These are phyloP conservation scores for Semicossyphus pulcher DNA, from an alignment of 2,113 vertebrate species.

Conservation along the genomic window DNA sequence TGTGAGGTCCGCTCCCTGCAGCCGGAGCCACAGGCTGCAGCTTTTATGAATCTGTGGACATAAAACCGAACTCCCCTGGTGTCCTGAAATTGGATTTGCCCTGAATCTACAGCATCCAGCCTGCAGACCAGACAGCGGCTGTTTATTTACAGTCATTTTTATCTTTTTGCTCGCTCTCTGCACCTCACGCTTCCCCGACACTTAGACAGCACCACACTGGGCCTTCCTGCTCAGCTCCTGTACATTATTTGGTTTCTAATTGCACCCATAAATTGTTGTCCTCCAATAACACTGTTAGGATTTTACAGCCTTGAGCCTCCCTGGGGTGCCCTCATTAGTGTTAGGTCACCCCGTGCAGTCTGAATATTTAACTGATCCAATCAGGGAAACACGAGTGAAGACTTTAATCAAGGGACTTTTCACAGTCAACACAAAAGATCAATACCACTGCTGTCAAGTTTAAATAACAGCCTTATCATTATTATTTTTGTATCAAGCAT, in stretches of 20 bases:
- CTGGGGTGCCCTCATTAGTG: constrained; percentile 28
- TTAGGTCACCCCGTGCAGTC: constrained; percentile 22
- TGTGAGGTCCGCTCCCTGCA: not conserved
- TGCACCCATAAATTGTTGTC: constrained; percentile 26
- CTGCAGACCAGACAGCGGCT: constrained; percentile 7
- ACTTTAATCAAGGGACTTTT: constrained; percentile 36
- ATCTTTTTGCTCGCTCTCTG: constrained; percentile 8
- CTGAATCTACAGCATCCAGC: constrained; percentile 31
- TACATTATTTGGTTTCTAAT: constrained; percentile 1
- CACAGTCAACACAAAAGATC: not conserved
- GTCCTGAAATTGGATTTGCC: constrained; percentile 45
- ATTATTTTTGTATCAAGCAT: too few relatives aligned
- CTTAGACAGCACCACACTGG: not conserved
- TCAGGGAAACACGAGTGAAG: not conserved
- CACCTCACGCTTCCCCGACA: not conserved
- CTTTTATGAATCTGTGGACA: constrained; percentile 33
- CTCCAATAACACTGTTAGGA: constrained; percentile 4
- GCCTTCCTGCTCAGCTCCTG: not conserved
- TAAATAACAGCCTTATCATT: too few relatives aligned
- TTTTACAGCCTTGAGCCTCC: constrained; percentile 21
- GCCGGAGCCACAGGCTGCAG: constrained; percentile 9
- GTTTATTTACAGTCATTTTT: constrained; percentile 20
- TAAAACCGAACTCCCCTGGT: constrained; percentile 36
- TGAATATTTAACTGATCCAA: constrained; percentile 34
- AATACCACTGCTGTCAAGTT: not conserved